Conservation (phyloP, 2,113 vertebrate genomes). For the Ceratotherium simum region DNA sequence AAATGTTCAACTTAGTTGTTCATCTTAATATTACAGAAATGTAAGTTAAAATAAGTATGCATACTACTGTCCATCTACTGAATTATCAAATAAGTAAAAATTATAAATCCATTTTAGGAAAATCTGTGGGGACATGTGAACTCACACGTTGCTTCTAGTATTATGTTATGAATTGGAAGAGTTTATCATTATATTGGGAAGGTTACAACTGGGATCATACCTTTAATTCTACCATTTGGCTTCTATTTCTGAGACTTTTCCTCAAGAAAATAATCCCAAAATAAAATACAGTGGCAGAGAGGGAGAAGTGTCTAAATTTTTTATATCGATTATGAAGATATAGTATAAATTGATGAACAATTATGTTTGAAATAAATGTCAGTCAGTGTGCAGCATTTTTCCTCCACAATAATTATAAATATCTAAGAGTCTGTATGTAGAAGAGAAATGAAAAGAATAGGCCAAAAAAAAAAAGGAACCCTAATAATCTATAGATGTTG, state of each 20-base stretch:
- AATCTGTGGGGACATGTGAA: neutral
- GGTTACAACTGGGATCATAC: neutral
- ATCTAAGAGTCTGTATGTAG: neutral
- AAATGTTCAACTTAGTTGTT: neutral
- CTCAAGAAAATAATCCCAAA: neutral
- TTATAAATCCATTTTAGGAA: neutral
- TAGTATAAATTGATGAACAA: neutral
- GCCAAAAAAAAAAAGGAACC: rapidly evolving
- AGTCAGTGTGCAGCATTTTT: neutral
- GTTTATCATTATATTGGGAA: neutral
- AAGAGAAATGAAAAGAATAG: neutral
- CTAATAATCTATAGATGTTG: neutral
- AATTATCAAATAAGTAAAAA: slow-evolving; percentile 26
- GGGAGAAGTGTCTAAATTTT: neutral
- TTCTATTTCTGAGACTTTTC: slow-evolving; percentile 39
- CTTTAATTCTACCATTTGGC: neutral
- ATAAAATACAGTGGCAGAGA: neutral
- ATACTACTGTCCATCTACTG: neutral
- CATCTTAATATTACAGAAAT: neutral
- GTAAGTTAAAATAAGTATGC: neutral
- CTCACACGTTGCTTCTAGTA: neutral
- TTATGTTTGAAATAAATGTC: neutral
- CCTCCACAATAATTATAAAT: neutral
- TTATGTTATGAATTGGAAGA: neutral
- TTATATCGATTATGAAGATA: neutral